Percentiles rank a stretch among this genome's conserved stretches.
Conservation (phyloP, 2,113 vertebrate genomes). For the Elachura formosa region DNA sequence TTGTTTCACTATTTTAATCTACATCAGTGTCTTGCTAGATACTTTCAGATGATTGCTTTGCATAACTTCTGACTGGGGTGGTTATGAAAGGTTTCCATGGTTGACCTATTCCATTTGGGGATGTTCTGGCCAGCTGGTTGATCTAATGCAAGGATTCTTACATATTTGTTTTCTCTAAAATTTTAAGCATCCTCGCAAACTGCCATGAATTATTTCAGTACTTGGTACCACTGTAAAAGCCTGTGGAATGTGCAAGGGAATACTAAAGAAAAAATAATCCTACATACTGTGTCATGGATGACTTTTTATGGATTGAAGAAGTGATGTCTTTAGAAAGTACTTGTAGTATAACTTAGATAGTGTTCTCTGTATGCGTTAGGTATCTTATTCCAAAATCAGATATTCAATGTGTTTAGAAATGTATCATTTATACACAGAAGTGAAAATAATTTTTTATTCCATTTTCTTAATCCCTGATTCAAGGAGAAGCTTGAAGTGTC, state of each 20-base stretch:
- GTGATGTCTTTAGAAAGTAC: neutral
- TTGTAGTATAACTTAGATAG: neutral
- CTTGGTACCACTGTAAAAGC: neutral
- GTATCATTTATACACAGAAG: neutral
- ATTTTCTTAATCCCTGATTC: neutral
- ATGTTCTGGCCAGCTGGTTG: neutral
- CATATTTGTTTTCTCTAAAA: neutral
- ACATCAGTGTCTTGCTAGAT: neutral
- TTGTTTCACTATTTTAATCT: neutral
- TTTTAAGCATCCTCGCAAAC: neutral
- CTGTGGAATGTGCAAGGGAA: neutral
- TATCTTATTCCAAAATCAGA: neutral
- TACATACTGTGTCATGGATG: neutral
- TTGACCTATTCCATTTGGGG: neutral
- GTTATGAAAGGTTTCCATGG: neutral
- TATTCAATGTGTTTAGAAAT: neutral
- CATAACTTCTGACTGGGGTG: neutral
- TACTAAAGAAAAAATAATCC: neutral
- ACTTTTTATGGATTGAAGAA: neutral
- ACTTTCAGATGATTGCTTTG: neutral
- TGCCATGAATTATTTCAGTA: neutral
- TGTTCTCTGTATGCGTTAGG: neutral
- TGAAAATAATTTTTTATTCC: neutral
- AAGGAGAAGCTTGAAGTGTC: neutral
- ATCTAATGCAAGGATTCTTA: neutral